These are phyloP conservation scores for Stegastes partitus DNA, from an alignment of 2,113 vertebrate species.

Conservation along the genomic window DNA sequence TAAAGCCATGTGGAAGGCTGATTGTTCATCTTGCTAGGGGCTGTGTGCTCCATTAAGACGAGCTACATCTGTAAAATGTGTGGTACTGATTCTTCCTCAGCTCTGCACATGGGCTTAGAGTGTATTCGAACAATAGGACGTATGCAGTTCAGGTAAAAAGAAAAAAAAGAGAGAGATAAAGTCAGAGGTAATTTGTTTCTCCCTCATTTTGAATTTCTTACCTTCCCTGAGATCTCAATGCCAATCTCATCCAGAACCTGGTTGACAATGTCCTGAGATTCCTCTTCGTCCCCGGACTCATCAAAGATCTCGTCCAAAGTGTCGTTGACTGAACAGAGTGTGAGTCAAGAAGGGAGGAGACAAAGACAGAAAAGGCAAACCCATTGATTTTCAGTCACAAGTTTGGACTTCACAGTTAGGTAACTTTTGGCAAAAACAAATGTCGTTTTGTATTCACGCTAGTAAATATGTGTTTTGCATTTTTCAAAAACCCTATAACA, in stretches of 20 bases:
- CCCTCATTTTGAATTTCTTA: constrained; percentile 58
- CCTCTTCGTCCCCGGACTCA: constrained; percentile 96
- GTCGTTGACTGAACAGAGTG: constrained; percentile 87
- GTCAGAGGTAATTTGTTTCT: not conserved
- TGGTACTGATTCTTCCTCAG: not conserved
- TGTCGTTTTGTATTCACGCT: not conserved
- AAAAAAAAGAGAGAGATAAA: not conserved
- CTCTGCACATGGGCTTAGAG: not conserved
- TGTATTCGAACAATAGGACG: not conserved
- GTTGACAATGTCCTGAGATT: constrained; percentile 97
- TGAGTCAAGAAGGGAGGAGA: not conserved
- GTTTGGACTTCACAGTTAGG: constrained; percentile 31
- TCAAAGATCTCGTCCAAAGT: constrained; percentile 97
- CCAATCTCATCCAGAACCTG: constrained; percentile 98
- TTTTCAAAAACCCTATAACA: not conserved
- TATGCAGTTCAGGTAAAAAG: not conserved
- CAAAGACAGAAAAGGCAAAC: not conserved
- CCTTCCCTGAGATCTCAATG: constrained; percentile 98
- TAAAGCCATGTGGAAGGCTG: constrained; percentile 44
- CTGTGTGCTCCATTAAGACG: not conserved
- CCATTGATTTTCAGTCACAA: constrained; percentile 21
- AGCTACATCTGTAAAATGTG: constrained; percentile 10
- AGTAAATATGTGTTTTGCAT: too few relatives aligned
- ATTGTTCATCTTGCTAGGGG: constrained; percentile 13
- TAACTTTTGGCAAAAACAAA: not conserved